Evolutionary conservation across 2,888 invertebrate genomes (phyloP).

Genomic region (Cecidostiba fungosa): DNA sequence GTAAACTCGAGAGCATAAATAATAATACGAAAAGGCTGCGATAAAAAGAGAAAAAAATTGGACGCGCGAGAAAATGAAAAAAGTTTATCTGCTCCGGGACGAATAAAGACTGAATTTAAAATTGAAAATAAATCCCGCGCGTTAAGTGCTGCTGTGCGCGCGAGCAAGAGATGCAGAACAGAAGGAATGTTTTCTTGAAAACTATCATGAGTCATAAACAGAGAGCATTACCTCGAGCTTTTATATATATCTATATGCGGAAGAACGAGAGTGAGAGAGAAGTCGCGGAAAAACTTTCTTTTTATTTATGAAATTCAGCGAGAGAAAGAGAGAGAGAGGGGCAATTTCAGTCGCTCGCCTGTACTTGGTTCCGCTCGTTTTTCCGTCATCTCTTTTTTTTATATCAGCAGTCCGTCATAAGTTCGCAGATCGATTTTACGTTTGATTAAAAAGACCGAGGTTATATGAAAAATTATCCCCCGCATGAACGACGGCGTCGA

Average conservation of each 20-base stretch:
- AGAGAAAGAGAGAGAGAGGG: conserved; percentile 58
- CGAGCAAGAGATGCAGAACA: conserved; percentile 26
- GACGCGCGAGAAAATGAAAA: conserved; percentile 53
- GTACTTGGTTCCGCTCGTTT: conserved; percentile 21
- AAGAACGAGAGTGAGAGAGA: neutral
- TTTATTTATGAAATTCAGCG: conserved; percentile 68
- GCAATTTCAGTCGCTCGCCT: conserved; percentile 39
- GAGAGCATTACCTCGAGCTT: conserved; percentile 62
- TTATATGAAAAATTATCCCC: neutral
- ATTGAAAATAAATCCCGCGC: conserved; percentile 70
- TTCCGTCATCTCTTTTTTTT: neutral
- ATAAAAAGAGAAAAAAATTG: neutral
- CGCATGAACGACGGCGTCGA: neutral
- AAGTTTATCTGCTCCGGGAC: conserved; percentile 37
- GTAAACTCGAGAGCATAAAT: conserved; percentile 33
- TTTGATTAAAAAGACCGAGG: conserved; percentile 14
- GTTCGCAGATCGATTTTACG: conserved; percentile 17
- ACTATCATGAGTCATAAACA: conserved; percentile 68
- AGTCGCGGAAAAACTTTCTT: conserved; percentile 63
- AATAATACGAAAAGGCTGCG: conserved; percentile 25
- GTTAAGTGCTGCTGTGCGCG: conserved; percentile 16
- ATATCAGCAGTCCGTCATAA: neutral
- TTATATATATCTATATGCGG: conserved; percentile 48
- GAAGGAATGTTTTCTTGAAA: conserved; percentile 66
- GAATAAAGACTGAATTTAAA: conserved; percentile 68